Evolutionary conservation across 1,140 invertebrate species (phyloP).

Genomic region (Lamellibrachia luymesi): DNA sequence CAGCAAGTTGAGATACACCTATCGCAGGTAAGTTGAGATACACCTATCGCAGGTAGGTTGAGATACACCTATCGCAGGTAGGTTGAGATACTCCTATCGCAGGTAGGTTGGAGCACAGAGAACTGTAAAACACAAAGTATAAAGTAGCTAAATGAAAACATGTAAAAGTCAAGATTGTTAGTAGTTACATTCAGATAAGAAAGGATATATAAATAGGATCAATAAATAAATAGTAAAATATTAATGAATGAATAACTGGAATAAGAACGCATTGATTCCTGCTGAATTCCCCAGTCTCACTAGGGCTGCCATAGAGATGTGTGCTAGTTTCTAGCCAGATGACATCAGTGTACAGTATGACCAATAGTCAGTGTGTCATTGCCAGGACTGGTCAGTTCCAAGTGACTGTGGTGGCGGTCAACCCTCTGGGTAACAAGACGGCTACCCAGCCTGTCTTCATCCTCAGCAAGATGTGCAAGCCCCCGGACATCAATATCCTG

Average conservation of each 20-base stretch:
- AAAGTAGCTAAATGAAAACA: no score
- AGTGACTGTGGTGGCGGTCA: slow-evolving; percentile 35
- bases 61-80: background rate
- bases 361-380: background rate
- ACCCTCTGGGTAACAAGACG: slow-evolving; percentile 31
- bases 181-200: no score
- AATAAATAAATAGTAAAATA: no score
- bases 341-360: background rate
- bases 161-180: no score
- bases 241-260: no score
- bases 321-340: background rate
- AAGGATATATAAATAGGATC: no score
- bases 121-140: no score
- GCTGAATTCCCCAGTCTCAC: no score
- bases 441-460: slow-evolving; percentile 36
- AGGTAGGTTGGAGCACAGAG: no score
- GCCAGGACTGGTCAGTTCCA: slow-evolving; percentile 37
- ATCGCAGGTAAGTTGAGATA: slow-evolving; percentile 25
- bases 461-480: slow-evolving; percentile 33
- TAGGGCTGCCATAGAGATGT: background rate
- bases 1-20: slow-evolving; percentile 27
- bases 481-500: slow-evolving; percentile 34
- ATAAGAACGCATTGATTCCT: no score
- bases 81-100: background rate
- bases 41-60: background rate